Percentiles rank a stretch among this genome's conserved stretches.
phyloP scores from a whole-genome alignment of 37 sponge, comb jelly and placozoan genomes.

The Cliona cf. orientalis region DNA sequence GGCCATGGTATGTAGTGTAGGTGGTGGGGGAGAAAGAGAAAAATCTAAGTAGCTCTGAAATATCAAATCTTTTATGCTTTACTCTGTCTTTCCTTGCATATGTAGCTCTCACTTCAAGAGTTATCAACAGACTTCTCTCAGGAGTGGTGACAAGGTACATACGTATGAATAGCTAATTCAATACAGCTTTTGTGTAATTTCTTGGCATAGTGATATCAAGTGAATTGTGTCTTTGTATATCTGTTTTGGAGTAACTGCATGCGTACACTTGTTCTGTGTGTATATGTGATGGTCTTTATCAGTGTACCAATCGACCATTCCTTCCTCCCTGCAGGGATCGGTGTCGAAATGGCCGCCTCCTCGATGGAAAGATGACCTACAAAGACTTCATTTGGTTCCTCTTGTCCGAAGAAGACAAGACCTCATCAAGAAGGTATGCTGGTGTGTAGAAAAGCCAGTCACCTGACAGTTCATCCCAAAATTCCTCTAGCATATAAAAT shows the following conservation, averaged over 20 bases:
- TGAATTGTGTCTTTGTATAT: not conserved
- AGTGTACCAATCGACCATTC: not conserved
- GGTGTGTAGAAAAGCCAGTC: not conserved
- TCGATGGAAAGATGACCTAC: conserved; percentile 75
- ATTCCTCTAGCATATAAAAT: too few relatives aligned
- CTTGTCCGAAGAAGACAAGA: conserved; percentile 97
- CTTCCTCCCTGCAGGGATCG: not conserved
- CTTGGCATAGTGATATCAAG: not conserved
- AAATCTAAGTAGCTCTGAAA: not conserved
- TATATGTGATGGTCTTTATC: not conserved
- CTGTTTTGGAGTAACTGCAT: not conserved
- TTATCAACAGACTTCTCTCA: conserved; percentile 76
- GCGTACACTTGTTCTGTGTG: not conserved
- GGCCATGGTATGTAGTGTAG: conserved; percentile 77
- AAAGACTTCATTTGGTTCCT: conserved; percentile 97
- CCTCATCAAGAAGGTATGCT: conserved; percentile 82
- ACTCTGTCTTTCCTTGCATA: not conserved
- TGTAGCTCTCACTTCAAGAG: conserved; percentile 65
- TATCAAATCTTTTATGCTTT: not conserved
- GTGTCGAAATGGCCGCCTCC: not conserved
- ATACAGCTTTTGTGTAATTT: not conserved
- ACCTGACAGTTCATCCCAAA: too few relatives aligned
- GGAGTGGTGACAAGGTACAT: conserved; percentile 77
- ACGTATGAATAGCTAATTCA: not conserved
- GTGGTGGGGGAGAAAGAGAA: not conserved